Conservation (phyloP, 2,797 vertebrate genomes). For the Zenarchopterus dispar region DNA sequence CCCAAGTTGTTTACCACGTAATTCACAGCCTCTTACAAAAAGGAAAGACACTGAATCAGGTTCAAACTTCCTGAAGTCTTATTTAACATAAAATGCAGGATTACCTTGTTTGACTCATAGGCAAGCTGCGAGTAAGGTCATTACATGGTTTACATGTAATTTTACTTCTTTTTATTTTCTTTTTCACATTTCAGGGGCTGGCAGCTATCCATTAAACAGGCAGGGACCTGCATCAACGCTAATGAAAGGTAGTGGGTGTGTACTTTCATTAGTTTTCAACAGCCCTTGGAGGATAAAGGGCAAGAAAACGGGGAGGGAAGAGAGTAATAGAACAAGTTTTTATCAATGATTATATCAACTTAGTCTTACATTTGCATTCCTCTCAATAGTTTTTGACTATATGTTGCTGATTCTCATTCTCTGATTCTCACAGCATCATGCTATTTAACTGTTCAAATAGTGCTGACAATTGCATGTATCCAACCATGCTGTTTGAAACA, state of each 20-base stretch:
- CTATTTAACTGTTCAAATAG: conserved; percentile 3
- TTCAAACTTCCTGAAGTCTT: conserved; percentile 7
- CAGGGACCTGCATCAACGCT: conserved; percentile 62
- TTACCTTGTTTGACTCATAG: conserved; percentile 3
- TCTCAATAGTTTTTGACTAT: conserved; percentile 9
- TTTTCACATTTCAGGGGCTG: conserved; percentile 37
- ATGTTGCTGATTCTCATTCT: background rate
- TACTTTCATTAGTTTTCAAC: conserved; percentile 53
- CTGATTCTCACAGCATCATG: background rate
- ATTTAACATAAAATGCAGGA: conserved; percentile 18
- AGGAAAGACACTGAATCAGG: conserved; percentile 1
- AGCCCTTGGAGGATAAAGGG: conserved; percentile 33
- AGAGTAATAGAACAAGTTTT: conserved; percentile 33
- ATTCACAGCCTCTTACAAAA: conserved; percentile 12
- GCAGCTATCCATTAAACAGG: conserved; percentile 58
- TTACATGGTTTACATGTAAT: conserved; percentile 23
- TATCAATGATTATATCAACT: conserved; percentile 36
- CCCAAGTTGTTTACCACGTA: conserved; percentile 17
- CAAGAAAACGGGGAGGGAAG: conserved; percentile 21
- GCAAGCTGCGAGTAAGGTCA: background rate
- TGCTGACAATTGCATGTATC: background rate
- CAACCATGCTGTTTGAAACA: conserved; percentile 22
- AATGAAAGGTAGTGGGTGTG: conserved; percentile 71
- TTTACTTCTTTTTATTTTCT: conserved; percentile 44
- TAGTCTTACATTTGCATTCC: background rate